A percentile compares a stretch with the other conserved stretches of the same genome.
Evolutionary conservation across 2,797 vertebrate genomes (phyloP).

Genomic region (Brotogeris chrysoptera): DNA sequence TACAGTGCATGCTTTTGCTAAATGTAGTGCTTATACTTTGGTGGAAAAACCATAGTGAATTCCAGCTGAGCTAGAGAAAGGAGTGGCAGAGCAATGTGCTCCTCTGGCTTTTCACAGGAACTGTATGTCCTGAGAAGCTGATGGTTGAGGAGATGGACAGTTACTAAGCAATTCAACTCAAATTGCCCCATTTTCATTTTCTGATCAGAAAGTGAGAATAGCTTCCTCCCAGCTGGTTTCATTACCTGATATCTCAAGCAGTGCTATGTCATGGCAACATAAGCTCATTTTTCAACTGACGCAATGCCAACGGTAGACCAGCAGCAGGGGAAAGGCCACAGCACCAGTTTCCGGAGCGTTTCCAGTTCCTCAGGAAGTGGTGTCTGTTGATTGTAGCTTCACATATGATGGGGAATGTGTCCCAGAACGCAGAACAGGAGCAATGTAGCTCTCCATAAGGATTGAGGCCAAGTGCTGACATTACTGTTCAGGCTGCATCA

Average conservation of each 20-base stretch:
- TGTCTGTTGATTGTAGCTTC: not conserved
- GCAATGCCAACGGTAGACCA: not conserved
- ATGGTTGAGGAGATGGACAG: not conserved
- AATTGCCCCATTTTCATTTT: not conserved
- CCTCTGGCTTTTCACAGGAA: not conserved
- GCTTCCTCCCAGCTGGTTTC: not conserved
- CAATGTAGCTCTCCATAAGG: not conserved
- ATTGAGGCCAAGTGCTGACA: accelerated
- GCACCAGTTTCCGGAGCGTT: not conserved
- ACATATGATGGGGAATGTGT: accelerated
- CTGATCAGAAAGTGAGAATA: not conserved
- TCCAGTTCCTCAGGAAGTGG: not conserved
- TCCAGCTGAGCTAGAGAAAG: not conserved
- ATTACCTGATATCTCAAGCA: not conserved
- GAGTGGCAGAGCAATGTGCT: not conserved
- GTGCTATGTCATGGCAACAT: accelerated
- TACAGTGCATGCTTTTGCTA: not conserved
- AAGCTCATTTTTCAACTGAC: accelerated
- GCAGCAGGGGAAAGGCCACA: not conserved
- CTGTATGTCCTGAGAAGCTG: not conserved
- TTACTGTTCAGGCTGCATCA: not conserved
- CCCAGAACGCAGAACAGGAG: not conserved
- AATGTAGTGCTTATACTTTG: not conserved
- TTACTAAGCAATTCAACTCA: not conserved
- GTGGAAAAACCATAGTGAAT: not conserved